Base-by-base conservation (phyloP, 2,888 invertebrate species). In the Xestia c-nigrum region DNA sequence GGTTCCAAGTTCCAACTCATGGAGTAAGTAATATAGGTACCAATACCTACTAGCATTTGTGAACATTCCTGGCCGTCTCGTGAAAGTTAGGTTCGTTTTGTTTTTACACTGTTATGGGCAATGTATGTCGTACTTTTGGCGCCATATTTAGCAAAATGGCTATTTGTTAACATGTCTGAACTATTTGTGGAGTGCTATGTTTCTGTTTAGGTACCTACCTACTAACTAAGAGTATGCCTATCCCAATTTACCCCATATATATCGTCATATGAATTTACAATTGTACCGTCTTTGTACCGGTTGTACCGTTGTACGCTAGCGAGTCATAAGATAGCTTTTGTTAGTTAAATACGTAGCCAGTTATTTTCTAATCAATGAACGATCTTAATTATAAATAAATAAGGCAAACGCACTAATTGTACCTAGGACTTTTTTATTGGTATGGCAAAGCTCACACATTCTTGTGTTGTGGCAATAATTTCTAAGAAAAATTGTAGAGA, bases 11-110 rank as follows among this genome's bases (percentile, higher is more conserved):
- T 43, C 72, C 68, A 76, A 73, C 38, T 47, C 55, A 31, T 78
- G 77, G 55, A 74, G 69, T 78, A 76, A 74, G 69, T 78, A 76
- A 76, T 46, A 43, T 43, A 64, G n/a, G 14, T 43, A 75, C 70
- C 73, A 78, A 63, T 80, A 64, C 55, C 80, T 80, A 78, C 81
- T 65, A 81, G 87, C 88, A 88, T 88, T 91, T 88, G 90, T 92
- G 91, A 90, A 90, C 93, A 93, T 94, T 93, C 94, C 91, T 87
- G 64, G 64, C 64, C 68, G 74, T 80, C 72, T 75, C 89, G 89
- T 91, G 90, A 88, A 91, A 91, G 90, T 93, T 90, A 90, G 85
- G 87, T 91, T 90, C 87, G 84, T 88, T 91, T 92, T 90, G 85
- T 84, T 88, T 86, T 81, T 78, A 79, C 74, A 40, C 66, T 67